A percentile compares a stretch with the other conserved stretches of the same genome.
phyloP scores from a whole-genome alignment of 2,113 vertebrate species.

The Apteryx owenii region DNA sequence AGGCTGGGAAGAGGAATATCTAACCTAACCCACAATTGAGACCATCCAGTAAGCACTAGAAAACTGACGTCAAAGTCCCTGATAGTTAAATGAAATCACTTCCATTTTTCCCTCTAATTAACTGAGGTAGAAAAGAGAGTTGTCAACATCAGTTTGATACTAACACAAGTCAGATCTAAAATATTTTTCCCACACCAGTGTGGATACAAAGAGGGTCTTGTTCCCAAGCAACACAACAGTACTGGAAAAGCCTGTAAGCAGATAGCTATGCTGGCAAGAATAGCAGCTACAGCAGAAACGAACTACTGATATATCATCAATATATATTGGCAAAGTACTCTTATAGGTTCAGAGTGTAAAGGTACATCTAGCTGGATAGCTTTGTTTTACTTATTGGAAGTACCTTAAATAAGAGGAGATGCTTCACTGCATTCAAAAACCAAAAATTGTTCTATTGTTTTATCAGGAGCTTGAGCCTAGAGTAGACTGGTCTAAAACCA shows the following conservation, averaged over 20 bases:
- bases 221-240: background rate
- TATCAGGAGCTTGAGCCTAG: background rate
- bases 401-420: background rate
- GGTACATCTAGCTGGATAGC: background rate
- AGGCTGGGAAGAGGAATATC: background rate
- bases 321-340: background rate
- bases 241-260: background rate
- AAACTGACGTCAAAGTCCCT: background rate
- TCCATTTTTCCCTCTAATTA: background rate
- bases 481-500: background rate
- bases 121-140: background rate
- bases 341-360: background rate
- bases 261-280: rapidly evolving
- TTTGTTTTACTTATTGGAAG: background rate
- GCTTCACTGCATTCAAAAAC: background rate
- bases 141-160: background rate
- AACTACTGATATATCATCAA: background rate
- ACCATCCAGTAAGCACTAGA: background rate
- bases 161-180: background rate
- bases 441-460: background rate
- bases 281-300: background rate
- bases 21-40: background rate
- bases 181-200: background rate
- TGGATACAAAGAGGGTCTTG: background rate
- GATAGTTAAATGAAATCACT: background rate